Conservation (phyloP, 1,140 invertebrate species). For the Drosophila littoralis region DNA sequence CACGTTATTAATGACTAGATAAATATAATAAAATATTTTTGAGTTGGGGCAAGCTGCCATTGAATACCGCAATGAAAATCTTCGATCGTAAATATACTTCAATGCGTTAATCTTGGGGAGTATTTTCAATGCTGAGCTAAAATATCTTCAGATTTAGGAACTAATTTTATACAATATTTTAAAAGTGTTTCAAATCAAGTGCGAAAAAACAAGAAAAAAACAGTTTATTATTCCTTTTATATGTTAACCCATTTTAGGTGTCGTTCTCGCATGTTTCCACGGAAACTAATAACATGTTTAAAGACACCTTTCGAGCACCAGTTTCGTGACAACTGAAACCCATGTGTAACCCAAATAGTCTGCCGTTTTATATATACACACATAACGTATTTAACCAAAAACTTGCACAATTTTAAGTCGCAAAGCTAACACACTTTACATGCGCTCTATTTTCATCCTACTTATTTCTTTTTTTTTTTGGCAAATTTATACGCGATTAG, state of each 20-base stretch:
- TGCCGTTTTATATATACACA: background rate
- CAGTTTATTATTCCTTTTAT: background rate
- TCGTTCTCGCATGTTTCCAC: background rate
- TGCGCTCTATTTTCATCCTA: slow-evolving; percentile 47
- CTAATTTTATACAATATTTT: too few relatives aligned
- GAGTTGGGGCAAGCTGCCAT: too few relatives aligned
- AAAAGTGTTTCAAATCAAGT: too few relatives aligned
- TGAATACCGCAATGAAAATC: too few relatives aligned
- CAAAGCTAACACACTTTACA: slow-evolving; percentile 37
- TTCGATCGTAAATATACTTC: too few relatives aligned
- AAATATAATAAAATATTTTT: too few relatives aligned
- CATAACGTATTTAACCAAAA: slow-evolving; percentile 8
- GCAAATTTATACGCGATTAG: slow-evolving; percentile 32
- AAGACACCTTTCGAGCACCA: slow-evolving; percentile 3
- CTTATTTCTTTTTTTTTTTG: slow-evolving; percentile 22
- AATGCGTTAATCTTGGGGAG: too few relatives aligned
- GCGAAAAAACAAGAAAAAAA: background rate
- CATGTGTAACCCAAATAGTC: slow-evolving; percentile 25
- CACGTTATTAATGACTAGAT: background rate
- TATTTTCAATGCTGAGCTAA: too few relatives aligned
- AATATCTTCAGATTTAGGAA: too few relatives aligned
- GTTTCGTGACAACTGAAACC: slow-evolving; percentile 25
- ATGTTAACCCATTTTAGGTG: slow-evolving; percentile 5
- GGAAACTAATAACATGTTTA: slow-evolving; percentile 10
- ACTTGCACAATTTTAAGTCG: slow-evolving; percentile 34